phyloP scores from a whole-genome alignment of 1,140 invertebrate genomes.

The Bombus confusus region DNA sequence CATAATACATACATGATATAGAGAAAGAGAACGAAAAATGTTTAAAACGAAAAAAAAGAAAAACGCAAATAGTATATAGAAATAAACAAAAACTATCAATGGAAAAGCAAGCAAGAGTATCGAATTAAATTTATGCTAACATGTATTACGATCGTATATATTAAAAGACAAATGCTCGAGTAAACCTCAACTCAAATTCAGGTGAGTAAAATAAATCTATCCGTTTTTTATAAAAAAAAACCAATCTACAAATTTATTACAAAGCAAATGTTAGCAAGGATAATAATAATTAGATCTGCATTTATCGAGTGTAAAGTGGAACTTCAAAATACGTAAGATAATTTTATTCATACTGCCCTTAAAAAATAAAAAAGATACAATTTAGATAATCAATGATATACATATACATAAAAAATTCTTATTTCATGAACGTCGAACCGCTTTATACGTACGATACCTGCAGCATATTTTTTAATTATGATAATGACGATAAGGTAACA shows the following conservation, averaged over 20 bases:
- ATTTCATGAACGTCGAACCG: slow-evolving; percentile 11
- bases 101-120: slow-evolving; percentile 52
- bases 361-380: neutral
- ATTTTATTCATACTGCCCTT: slow-evolving; percentile 32
- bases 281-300: slow-evolving; percentile 56
- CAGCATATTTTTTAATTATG: slow-evolving; percentile 33
- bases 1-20: neutral
- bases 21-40: slow-evolving; percentile 12
- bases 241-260: slow-evolving; percentile 46
- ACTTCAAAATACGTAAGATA: neutral
- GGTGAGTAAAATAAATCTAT: slow-evolving; percentile 80
- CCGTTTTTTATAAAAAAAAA: slow-evolving; percentile 69
- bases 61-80: neutral
- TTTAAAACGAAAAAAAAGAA: slow-evolving; percentile 22
- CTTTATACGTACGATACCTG: slow-evolving; percentile 56
- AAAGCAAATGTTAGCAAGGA: slow-evolving; percentile 40
- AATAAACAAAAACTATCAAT: slow-evolving; percentile 21
- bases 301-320: slow-evolving; percentile 67
- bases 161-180: slow-evolving; percentile 75
- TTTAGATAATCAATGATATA: slow-evolving; percentile 10
- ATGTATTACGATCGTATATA: slow-evolving; percentile 57
- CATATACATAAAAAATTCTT: neutral
- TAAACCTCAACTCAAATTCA: slow-evolving; percentile 76
- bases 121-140: slow-evolving; percentile 46
- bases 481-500: slow-evolving; percentile 19